Base-by-base conservation (phyloP, 2,797 vertebrate genomes). In the Paratrypauchen microcephalus region DNA sequence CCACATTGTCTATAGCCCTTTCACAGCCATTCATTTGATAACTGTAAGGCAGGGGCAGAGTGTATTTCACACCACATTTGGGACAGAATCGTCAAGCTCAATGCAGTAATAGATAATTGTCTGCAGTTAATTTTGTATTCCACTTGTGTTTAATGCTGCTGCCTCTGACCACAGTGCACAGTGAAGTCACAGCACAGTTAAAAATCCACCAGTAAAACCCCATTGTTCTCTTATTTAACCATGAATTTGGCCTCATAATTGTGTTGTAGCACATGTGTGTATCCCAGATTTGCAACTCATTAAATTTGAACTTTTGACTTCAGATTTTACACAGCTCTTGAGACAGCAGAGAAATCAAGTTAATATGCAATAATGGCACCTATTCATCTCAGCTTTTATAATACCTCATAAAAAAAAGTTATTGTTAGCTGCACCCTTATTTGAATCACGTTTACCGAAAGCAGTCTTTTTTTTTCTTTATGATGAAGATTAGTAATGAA, bases 311-410 rank as follows among this genome's bases (percentile, higher is more conserved):
- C 18, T 67, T 72, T 68, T 68, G 54, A 71, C 23, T 55, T 19
- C 13, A 23, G 50, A 52, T 63, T 75, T 61, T 68, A 64, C 67
- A n/a, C 2, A 2, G 65, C 19, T 72, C 75, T 70, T 48, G 65
- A 73, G 13, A 73, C 55, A 72, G 16, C 8, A 55, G 26, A 56
- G 58, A 66, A 83, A 68, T n/a, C 59, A 76, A 70, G 74, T 78
- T 13, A 73, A 73, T 70, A 32, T 69, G 55, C n/a, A 23, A 54
- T 0, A 0, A 70, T 68, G n/a, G 61, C 70, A 72, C 66, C 26
- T 26, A 19, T 47, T 30, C 71, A 66, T 75, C 72, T 30, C 6
- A 61, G 21, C 12, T 72, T 59, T 59, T 45, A 8, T 63, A 58
- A 73, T 54, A 76, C 72, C 50, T 52, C 45, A 6, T 11, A 0